Conservation (phyloP, 1,140 invertebrate genomes). For the Trichonephila clavata region DNA sequence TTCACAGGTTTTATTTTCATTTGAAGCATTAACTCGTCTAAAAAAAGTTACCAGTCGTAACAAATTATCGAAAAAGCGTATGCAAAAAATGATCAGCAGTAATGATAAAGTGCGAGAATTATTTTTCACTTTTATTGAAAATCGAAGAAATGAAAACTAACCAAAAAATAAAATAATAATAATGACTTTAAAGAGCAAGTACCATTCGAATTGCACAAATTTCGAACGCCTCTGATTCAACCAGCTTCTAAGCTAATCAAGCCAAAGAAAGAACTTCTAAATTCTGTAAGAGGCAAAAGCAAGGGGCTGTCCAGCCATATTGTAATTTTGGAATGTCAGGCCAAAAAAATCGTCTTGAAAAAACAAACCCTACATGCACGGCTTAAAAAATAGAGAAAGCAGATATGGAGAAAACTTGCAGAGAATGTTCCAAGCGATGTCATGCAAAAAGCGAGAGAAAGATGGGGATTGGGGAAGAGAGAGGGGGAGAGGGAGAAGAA, state of each 20-base stretch:
- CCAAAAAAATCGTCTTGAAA: not conserved
- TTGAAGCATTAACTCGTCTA: no score
- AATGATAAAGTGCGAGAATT: no score
- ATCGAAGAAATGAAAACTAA: not conserved
- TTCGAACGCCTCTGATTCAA: not conserved
- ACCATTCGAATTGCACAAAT: not conserved
- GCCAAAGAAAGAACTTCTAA: not conserved
- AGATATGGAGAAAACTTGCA: not conserved
- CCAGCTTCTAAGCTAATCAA: not conserved
- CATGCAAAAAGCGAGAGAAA: slow-evolving; percentile 36
- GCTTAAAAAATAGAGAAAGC: slow-evolving; percentile 3
- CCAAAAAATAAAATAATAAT: not conserved
- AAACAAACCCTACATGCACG: not conserved
- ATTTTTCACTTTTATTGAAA: not conserved
- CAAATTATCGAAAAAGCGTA: no score
- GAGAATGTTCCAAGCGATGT: not conserved
- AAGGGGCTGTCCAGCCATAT: not conserved
- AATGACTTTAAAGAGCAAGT: not conserved
- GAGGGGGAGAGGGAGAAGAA: not conserved
- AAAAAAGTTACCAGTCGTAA: no score
- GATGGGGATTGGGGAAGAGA: not conserved
- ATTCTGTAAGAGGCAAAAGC: not conserved
- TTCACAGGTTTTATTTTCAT: no score
- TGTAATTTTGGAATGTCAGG: not conserved
- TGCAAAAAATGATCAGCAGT: no score